Evolutionary conservation across 2,888 invertebrate genomes (phyloP).

Genomic region (Lordiphosa fenestrarum): DNA sequence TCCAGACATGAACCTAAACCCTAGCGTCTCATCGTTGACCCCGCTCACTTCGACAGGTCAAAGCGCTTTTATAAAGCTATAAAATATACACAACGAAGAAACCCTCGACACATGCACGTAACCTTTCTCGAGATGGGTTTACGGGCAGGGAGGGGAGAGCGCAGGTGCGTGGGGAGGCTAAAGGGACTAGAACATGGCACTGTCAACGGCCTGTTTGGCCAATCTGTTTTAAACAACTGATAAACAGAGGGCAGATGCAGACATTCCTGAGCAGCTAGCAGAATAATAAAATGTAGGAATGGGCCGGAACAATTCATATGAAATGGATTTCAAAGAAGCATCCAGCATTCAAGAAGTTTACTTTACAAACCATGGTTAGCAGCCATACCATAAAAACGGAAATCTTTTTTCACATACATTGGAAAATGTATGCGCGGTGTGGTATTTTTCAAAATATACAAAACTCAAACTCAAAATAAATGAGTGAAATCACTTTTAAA

Average conservation of each 20-base stretch:
- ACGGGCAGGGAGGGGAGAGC: background rate
- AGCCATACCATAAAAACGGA: no score
- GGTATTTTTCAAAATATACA: no score
- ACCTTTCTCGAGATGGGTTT: conserved; percentile 27
- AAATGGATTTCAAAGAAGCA: no score
- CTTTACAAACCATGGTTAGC: no score
- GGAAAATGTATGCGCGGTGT: no score
- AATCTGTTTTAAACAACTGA: conserved; percentile 48
- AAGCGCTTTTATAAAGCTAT: conserved; percentile 65
- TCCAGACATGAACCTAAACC: conserved; percentile 34
- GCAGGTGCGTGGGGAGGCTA: background rate
- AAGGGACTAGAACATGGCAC: conserved; percentile 20
- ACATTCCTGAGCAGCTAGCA: background rate
- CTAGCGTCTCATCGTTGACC: conserved; percentile 42
- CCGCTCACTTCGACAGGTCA: conserved; percentile 49
- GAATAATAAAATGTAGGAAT: no score
- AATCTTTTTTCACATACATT: no score
- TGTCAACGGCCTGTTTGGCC: conserved; percentile 57
- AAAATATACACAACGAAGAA: conserved; percentile 61
- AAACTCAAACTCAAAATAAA: no score
- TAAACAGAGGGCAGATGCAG: conserved; percentile 21
- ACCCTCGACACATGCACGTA: conserved; percentile 37
- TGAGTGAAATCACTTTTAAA: no score
- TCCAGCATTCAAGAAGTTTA: no score
- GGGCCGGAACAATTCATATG: no score